Percentiles rank a stretch among this genome's conserved stretches.
phyloP scores from a whole-genome alignment of 2,888 invertebrate genomes.

The Chaetogeoica ovagalla region DNA sequence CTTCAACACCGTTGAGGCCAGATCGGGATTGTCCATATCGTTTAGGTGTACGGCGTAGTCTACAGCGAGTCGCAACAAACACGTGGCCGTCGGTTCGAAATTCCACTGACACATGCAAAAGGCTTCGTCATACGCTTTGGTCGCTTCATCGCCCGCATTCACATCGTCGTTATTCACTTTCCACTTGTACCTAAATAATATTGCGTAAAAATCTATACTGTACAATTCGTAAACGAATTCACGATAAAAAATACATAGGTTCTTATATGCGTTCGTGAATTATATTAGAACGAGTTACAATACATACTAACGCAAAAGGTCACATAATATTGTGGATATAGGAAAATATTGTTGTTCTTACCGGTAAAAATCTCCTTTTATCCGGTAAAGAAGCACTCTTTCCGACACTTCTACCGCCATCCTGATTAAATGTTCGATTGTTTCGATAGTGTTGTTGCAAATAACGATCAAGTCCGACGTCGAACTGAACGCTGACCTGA shows the following conservation, averaged over 20 bases:
- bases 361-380: constrained; percentile 16
- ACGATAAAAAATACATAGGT: too few species aligned
- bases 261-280: too few species aligned
- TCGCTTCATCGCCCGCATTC: neutral
- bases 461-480: neutral
- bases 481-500: neutral
- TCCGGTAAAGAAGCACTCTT: constrained; percentile 3
- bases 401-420: neutral
- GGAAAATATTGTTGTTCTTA: neutral
- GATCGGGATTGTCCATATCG: neutral
- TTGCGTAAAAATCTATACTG: too few species aligned
- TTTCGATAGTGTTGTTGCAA: neutral
- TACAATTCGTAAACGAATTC: too few species aligned
- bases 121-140: neutral
- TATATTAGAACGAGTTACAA: neutral
- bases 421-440: neutral
- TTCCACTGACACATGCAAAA: constrained; percentile 3
- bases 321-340: too few species aligned
- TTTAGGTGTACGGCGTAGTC: neutral
- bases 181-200: neutral
- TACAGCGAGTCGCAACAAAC: neutral
- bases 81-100: too few species aligned
- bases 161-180: neutral
- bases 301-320: too few species aligned
- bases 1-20: neutral